These are phyloP conservation scores for Nasonia oneida DNA, from an alignment of 2,888 invertebrate genomes.

Conservation along the genomic window DNA sequence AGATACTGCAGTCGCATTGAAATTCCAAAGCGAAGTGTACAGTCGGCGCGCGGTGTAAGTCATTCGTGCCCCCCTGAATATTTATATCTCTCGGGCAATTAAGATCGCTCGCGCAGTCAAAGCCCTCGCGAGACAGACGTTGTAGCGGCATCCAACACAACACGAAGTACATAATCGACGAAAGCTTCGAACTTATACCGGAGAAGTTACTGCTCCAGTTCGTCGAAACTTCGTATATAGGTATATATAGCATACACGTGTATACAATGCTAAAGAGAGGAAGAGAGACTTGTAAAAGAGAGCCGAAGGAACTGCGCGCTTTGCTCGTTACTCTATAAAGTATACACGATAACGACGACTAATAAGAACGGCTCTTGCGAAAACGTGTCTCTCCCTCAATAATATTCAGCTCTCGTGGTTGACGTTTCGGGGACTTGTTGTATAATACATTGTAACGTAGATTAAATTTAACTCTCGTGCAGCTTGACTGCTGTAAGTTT, in stretches of 20 bases:
- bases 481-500: slow-evolving; percentile 16
- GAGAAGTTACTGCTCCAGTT: slow-evolving; percentile 36
- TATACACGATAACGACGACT: not conserved
- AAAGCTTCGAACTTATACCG: slow-evolving; percentile 11
- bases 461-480: slow-evolving; percentile 27
- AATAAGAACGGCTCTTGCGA: not conserved
- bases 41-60: not conserved
- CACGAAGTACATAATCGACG: slow-evolving; percentile 25
- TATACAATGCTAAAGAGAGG: not conserved
- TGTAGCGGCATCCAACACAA: not conserved
- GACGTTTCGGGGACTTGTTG: not conserved
- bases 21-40: not conserved
- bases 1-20: not conserved
- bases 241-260: not conserved
- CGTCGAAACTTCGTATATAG: not conserved
- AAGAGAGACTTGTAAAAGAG: not conserved
- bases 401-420: not conserved
- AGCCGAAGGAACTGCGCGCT: not conserved
- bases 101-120: slow-evolving; percentile 38
- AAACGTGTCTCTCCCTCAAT: not conserved
- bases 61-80: slow-evolving; percentile 26
- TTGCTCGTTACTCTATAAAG: not conserved
- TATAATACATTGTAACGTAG: not conserved
- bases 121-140: slow-evolving; percentile 12
- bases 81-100: slow-evolving; percentile 43